Evolutionary conservation across 2,113 vertebrate genomes (phyloP), one percentile per base, ranked within the genome.

Genomic region (Anhinga rufa): DNA sequence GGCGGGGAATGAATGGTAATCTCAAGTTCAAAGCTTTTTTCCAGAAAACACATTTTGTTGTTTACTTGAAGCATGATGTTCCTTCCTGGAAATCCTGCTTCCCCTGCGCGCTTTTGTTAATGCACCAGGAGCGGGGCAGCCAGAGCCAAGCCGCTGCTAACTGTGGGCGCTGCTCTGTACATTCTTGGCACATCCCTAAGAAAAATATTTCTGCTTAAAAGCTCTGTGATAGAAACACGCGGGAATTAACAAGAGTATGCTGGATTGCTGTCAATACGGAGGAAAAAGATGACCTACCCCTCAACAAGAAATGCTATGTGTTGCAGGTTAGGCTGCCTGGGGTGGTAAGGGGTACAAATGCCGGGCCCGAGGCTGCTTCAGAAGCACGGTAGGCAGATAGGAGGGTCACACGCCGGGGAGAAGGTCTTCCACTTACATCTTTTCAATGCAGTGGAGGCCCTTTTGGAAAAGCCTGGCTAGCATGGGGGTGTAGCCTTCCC

Each of bases 61-160:
- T 62, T 90, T 64, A 18, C 54, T 36, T 52, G 54, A 75, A 22
- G 24, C 11, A 5, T 9, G 14, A 21, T 29, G 48, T 52, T 81
- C 51, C 42, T 24, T 74, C 70, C 57, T 48, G 74, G 84, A 82
- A 68, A 34, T 13, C 40, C 72, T 11, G 7, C 48, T 82, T 51
- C 55, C 71, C 17, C 2, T 0, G 0, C 2, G 2, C 0, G 0
- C 48, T 42, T 46, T 26, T 24, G 18, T 24, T 51, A 72, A 9
- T 0, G 10, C 55, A 7, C 16, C 0, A 5, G 9, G 55, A 82
- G 32, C 8, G 15, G 36, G 19, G 24, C 13, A 8, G 62, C 18
- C 44, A 69, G 49, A 36, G 19, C 11, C 13, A 13, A 40, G 55
- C n/a, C 1, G 1, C 57, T 34, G 70, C 31, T 16, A 28, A 29